phyloP scores from a whole-genome alignment of 2,113 vertebrate species.

The Psettodes erumei region DNA sequence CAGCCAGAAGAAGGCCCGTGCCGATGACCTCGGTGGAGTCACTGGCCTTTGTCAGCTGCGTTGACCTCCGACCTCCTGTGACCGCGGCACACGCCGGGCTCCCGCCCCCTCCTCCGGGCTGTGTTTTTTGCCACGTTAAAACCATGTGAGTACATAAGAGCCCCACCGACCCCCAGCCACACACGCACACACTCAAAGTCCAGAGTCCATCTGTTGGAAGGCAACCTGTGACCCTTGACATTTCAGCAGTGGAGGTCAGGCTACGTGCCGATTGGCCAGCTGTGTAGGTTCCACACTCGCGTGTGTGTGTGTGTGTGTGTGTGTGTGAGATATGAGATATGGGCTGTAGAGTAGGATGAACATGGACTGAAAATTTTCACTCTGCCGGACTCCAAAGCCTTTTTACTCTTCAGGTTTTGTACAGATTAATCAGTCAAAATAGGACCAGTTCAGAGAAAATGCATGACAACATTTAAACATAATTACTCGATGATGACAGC shows the following conservation, averaged over 20 bases:
- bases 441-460: background rate
- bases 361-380: background rate
- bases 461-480: background rate
- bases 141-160: conserved; percentile 49
- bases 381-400: background rate
- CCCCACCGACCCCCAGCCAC: background rate
- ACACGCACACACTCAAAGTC: conserved; percentile 19
- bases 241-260: conserved; percentile 53
- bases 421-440: too few relatives aligned
- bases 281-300: conserved; percentile 40
- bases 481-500: background rate
- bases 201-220: conserved; percentile 72
- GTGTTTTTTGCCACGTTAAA: conserved; percentile 63
- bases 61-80: conserved; percentile 67
- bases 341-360: background rate
- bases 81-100: conserved; percentile 68
- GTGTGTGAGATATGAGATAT: conserved; percentile 28
- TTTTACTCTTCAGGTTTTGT: background rate
- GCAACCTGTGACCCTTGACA: conserved; percentile 73
- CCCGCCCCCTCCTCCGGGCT: conserved; percentile 16
- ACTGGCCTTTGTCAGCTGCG: conserved; percentile 60
- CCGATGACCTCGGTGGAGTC: conserved; percentile 54
- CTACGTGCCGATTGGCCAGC: conserved; percentile 40
- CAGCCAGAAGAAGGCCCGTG: conserved; percentile 11
- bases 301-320: conserved; percentile 19